Conservation (phyloP, 2,888 invertebrate genomes). For the Ellobium chinense region DNA sequence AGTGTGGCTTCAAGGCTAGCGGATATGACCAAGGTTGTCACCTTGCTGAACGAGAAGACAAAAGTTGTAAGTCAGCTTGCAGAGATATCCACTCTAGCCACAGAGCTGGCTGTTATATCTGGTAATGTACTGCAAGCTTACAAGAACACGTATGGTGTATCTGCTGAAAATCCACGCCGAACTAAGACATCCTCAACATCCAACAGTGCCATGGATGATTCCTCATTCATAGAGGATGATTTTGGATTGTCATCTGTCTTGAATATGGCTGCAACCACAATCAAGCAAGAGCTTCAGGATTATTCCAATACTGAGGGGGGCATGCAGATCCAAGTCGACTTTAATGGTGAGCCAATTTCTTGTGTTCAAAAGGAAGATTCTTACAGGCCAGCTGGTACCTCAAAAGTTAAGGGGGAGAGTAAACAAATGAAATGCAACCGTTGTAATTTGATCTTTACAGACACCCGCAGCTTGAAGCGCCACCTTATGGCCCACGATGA, state of each 20-base stretch:
- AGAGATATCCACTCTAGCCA: conserved; percentile 29
- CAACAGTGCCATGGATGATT: conserved; percentile 16
- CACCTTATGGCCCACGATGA: conserved; percentile 41
- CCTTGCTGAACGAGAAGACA: conserved; percentile 16
- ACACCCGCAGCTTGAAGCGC: conserved; percentile 40
- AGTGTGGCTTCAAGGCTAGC: conserved; percentile 6
- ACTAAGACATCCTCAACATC: background rate
- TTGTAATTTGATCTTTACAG: conserved; percentile 24
- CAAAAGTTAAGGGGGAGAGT: conserved; percentile 8
- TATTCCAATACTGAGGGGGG: background rate
- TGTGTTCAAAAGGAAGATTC: conserved; percentile 15
- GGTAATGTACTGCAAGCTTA: conserved; percentile 22
- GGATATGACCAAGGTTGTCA: conserved; percentile 37
- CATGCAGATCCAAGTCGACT: conserved; percentile 41
- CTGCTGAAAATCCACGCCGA: background rate
- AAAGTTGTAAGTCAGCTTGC: conserved; percentile 30
- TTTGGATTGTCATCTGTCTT: background rate
- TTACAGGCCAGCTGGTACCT: background rate
- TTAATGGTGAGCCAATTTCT: conserved; percentile 26
- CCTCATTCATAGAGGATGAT: conserved; percentile 9
- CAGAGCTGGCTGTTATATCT: conserved; percentile 33
- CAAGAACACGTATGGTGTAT: conserved; percentile 7
- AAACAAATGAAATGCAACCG: conserved; percentile 26
- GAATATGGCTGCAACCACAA: background rate
- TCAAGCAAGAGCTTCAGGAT: conserved; percentile 35